Conservation (phyloP, 2,888 invertebrate genomes). For the Drosophila mulleri region DNA sequence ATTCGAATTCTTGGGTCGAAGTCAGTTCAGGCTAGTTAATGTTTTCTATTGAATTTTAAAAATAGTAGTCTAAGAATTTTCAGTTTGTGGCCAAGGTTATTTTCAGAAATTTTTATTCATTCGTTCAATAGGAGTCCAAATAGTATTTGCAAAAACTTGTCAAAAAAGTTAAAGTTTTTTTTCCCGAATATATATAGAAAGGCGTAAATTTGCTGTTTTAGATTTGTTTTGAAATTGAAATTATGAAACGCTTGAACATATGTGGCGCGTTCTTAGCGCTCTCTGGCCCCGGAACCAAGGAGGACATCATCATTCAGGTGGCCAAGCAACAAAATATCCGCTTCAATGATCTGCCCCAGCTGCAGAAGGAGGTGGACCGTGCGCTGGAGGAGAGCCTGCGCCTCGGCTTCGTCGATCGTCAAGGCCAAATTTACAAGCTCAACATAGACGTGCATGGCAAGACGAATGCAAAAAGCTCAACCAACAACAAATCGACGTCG, state of each 20-base stretch:
- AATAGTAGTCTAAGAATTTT: background rate
- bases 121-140: background rate
- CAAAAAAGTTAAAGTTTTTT: background rate
- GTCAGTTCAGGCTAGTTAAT: too few relatives aligned
- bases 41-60: background rate
- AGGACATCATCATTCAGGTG: conserved; percentile 49
- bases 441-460: background rate
- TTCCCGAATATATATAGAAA: background rate
- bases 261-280: conserved; percentile 29
- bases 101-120: conserved; percentile 4
- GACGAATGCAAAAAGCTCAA: background rate
- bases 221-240: conserved; percentile 13
- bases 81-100: background rate
- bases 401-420: conserved; percentile 37
- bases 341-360: conserved; percentile 41
- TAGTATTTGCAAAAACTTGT: background rate
- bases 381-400: conserved; percentile 34
- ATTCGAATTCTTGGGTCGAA: background rate
- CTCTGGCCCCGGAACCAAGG: conserved; percentile 32
- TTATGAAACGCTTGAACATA: conserved; percentile 44
- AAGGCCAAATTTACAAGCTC: conserved; percentile 26
- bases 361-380: conserved; percentile 40
- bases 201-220: conserved; percentile 32
- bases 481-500: background rate
- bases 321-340: conserved; percentile 49